Percentiles rank a stretch among this genome's conserved stretches.
phyloP scores from a whole-genome alignment of 2,113 vertebrate genomes.

The Phocoena sinus region DNA sequence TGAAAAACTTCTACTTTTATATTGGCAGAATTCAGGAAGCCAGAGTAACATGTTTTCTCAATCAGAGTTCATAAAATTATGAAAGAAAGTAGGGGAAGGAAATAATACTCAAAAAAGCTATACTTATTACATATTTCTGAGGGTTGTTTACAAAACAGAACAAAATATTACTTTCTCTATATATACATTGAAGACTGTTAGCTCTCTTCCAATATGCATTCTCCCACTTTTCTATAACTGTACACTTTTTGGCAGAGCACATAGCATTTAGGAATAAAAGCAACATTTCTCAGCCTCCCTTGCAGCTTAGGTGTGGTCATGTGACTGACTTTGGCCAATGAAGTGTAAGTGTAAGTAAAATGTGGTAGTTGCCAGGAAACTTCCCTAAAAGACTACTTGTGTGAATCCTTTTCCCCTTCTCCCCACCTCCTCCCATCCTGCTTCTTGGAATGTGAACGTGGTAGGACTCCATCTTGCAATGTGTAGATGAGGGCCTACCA shows the following conservation, averaged over 20 bases:
- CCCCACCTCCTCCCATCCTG: background rate
- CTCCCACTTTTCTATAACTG: background rate
- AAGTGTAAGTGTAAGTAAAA: background rate
- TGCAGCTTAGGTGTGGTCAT: background rate
- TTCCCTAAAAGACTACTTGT: background rate
- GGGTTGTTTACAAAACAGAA: background rate
- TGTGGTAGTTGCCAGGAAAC: background rate
- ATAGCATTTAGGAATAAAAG: background rate
- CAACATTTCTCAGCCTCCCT: background rate
- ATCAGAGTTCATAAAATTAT: background rate
- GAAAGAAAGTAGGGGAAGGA: background rate
- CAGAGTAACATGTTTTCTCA: background rate
- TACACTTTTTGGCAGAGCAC: background rate
- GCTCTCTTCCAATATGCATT: background rate
- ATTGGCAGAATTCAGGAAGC: background rate
- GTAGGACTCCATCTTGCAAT: background rate
- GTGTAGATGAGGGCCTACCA: background rate
- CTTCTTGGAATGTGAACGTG: background rate
- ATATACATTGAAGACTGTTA: background rate
- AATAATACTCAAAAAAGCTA: background rate
- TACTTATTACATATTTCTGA: background rate
- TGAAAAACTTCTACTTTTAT: background rate
- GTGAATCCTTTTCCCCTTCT: background rate
- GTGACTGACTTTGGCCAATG: background rate
- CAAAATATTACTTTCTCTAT: background rate